Evolutionary conservation across 2,113 vertebrate species (phyloP).

Genomic region (Ptyas mucosa): DNA sequence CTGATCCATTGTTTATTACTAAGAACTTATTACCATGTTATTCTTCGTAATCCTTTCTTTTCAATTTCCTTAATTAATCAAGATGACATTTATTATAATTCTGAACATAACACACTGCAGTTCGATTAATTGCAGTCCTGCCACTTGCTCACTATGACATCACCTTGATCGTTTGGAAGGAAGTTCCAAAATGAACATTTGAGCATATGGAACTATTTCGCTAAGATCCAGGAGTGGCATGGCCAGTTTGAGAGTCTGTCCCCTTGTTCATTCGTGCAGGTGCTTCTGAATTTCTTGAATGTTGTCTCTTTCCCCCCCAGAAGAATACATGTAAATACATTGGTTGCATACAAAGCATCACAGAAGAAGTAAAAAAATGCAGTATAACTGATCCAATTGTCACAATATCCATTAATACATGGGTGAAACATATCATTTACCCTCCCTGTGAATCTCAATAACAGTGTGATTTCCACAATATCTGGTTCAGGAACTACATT

Average conservation of each 20-base stretch:
- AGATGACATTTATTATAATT: conserved; percentile 26
- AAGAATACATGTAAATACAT: conserved; percentile 2
- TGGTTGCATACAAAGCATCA: background rate
- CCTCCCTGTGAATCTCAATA: background rate
- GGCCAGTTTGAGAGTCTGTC: conserved; percentile 7
- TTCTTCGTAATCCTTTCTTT: conserved; percentile 42
- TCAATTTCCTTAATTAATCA: conserved; percentile 31
- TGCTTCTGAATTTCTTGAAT: background rate
- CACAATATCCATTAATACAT: background rate
- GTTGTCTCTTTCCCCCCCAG: background rate
- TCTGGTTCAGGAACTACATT: background rate
- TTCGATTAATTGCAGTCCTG: background rate
- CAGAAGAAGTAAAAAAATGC: background rate
- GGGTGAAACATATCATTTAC: background rate
- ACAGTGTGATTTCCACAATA: background rate
- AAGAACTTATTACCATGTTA: conserved; percentile 51
- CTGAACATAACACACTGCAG: background rate
- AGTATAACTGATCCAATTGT: conserved; percentile 2
- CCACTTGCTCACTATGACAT: background rate
- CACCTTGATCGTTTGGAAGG: background rate
- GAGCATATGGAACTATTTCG: background rate
- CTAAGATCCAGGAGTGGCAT: background rate
- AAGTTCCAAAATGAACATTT: background rate
- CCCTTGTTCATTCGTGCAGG: background rate
- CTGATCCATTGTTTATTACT: conserved; percentile 45